Evolutionary conservation across 2,888 invertebrate species (phyloP), one percentile per base, ranked within the genome.

Genomic region (Chrysina gloriosa): DNA sequence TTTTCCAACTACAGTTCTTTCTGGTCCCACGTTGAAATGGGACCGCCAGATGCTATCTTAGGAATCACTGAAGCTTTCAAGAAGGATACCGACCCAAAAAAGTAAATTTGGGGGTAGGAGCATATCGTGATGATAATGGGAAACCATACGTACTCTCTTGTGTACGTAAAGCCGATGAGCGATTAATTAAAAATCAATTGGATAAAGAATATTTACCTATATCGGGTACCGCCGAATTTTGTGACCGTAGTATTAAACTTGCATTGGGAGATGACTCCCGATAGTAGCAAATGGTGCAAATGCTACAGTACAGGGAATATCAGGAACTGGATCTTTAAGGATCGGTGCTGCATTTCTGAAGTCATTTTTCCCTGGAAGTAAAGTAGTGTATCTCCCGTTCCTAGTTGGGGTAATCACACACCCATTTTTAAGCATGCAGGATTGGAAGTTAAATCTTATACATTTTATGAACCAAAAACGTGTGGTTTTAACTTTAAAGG

Each of bases 341-440:
- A 88, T 98, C 56, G 99, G 98, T 27, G 92, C 93, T 39, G 93
- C 92, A 70, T 98, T 97, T 83, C 84, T 98, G 69, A 90, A 89
- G 65, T 90, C 89, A 73, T 95, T 93, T 84, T 94, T 92, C 84
- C 88, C 88, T 4, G 91, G 92, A 31, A 87, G 85, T 74, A 96
- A 96, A 84, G 92, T 91, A 70, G 84, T 95, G 54, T 98, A 95
- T 85, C 78, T 98, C 74, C 98, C 99, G 85, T 88, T 1, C 99
- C 99, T 2, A 92, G 98, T 0, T 99, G 99, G 99, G 98, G 98
- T 63, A 99, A 99, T 84, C 99, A 99, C 82, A 92, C 90, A 0
- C 97, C 97, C 63, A 89, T 99, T 78, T 97, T 98, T 84, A 96
- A 93, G 85, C 92, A 93, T 78, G 86, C 95, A 58, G 93, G 94